These are phyloP conservation scores for Holacanthus passer DNA, from an alignment of 2,113 vertebrate genomes.

Conservation along the genomic window DNA sequence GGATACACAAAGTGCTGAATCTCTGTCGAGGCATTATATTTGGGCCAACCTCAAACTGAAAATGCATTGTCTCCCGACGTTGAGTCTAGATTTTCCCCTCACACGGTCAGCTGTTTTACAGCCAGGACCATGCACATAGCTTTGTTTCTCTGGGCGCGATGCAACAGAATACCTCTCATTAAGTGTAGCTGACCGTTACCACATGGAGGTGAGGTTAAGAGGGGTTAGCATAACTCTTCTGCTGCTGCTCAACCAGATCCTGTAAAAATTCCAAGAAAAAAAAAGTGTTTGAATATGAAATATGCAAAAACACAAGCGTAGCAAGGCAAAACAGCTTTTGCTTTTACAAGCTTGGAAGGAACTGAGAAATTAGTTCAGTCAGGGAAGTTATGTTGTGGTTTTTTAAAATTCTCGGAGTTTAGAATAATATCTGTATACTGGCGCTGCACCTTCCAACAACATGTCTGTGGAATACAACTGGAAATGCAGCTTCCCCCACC, in stretches of 20 bases:
- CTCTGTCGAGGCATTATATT: conserved; percentile 33
- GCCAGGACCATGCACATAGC: conserved; percentile 32
- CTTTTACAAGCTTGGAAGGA: conserved; percentile 11
- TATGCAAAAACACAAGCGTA: conserved; percentile 8
- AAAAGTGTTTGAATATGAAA: conserved; percentile 1
- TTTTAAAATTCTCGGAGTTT: conserved; percentile 19
- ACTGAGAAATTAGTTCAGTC: not conserved
- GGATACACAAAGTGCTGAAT: conserved; percentile 44
- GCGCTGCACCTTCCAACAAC: not conserved
- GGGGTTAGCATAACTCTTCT: conserved; percentile 57
- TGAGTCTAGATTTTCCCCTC: conserved; percentile 41
- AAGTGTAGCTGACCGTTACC: conserved; percentile 58
- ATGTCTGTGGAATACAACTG: not conserved
- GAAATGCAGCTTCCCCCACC: conserved; percentile 21
- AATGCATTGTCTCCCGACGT: conserved; percentile 60
- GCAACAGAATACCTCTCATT: conserved; percentile 62
- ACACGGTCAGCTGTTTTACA: conserved; percentile 57
- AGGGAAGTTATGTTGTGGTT: not conserved
- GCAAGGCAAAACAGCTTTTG: not conserved
- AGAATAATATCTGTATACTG: not conserved
- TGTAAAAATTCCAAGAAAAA: conserved; percentile 30
- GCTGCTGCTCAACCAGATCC: conserved; percentile 51
- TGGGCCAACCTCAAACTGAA: conserved; percentile 60
- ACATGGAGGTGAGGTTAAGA: conserved; percentile 65
- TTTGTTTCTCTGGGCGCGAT: conserved; percentile 49